Percentiles rank a stretch among this genome's conserved stretches.
These are phyloP conservation scores for Orchestia grillus DNA, from an alignment of 1,140 invertebrate genomes.

Conservation along the genomic window DNA sequence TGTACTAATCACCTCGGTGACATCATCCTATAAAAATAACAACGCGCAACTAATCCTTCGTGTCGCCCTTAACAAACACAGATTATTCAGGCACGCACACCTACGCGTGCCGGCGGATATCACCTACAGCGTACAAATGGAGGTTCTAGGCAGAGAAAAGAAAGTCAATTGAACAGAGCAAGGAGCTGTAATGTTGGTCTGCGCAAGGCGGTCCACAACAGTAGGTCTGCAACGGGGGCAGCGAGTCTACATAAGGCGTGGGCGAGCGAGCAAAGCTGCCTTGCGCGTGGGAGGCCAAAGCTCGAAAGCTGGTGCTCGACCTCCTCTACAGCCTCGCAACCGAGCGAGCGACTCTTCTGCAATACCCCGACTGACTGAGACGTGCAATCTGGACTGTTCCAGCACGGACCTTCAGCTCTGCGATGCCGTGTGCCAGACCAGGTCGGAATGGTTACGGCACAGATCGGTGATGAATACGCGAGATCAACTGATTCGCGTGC, in stretches of 20 bases:
- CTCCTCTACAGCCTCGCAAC: neutral
- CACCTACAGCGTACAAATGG: neutral
- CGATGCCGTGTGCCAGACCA: neutral
- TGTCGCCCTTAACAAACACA: neutral
- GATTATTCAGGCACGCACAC: neutral
- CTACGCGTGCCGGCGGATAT: neutral
- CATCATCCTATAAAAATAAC: neutral
- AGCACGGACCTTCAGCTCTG: neutral
- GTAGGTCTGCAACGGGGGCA: slow-evolving; percentile 27
- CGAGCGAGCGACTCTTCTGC: neutral
- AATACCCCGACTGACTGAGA: neutral
- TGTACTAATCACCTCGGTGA: neutral
- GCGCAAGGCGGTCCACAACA: neutral
- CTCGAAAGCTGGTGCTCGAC: neutral
- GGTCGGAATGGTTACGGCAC: neutral
- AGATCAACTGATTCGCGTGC: neutral
- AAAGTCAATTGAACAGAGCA: slow-evolving; percentile 5
- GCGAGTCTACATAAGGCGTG: slow-evolving; percentile 10
- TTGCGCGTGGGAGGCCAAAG: slow-evolving; percentile 8
- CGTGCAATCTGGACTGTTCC: neutral
- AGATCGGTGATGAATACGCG: neutral
- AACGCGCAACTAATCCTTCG: neutral
- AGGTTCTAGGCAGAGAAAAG: neutral
- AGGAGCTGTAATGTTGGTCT: neutral
- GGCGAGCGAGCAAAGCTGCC: neutral